Conservation (phyloP, 1,140 invertebrate genomes). For the Diorhabda carinulata region DNA sequence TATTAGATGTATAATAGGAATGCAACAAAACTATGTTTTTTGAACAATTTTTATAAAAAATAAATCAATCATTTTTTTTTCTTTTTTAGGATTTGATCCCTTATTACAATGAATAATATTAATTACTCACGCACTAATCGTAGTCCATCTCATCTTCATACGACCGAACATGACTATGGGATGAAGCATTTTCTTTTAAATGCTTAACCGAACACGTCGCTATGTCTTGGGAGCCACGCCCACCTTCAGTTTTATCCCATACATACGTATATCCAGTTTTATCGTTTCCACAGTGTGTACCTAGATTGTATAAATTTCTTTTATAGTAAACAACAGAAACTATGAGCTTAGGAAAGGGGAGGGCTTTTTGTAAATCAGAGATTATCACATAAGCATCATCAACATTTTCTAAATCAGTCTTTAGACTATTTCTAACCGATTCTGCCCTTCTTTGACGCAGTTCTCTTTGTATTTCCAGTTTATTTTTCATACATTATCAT, state of each 20-base stretch:
- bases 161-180: neutral
- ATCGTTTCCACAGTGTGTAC: conserved; percentile 7
- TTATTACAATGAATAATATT: too few species aligned
- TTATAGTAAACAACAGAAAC: conserved; percentile 18
- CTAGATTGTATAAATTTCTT: conserved; percentile 21
- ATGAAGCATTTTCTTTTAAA: neutral
- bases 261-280: conserved; percentile 10
- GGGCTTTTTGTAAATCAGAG: conserved; percentile 19
- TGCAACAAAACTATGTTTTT: too few species aligned
- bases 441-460: conserved; percentile 6
- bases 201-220: conserved; percentile 11
- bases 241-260: conserved; percentile 11
- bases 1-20: too few species aligned
- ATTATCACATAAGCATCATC: conserved; percentile 2
- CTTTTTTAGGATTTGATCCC: too few species aligned
- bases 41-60: too few species aligned
- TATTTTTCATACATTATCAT: conserved; percentile 7
- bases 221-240: conserved; percentile 21
- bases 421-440: conserved; percentile 1
- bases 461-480: conserved; percentile 6
- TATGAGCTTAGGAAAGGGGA: conserved; percentile 19
- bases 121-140: too few species aligned
- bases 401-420: neutral
- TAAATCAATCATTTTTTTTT: too few species aligned
- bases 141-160: too few species aligned